Percentiles rank a stretch among this genome's conserved stretches.
Evolutionary conservation across 2,797 vertebrate species (phyloP).

Genomic region (Vireo griseus): DNA sequence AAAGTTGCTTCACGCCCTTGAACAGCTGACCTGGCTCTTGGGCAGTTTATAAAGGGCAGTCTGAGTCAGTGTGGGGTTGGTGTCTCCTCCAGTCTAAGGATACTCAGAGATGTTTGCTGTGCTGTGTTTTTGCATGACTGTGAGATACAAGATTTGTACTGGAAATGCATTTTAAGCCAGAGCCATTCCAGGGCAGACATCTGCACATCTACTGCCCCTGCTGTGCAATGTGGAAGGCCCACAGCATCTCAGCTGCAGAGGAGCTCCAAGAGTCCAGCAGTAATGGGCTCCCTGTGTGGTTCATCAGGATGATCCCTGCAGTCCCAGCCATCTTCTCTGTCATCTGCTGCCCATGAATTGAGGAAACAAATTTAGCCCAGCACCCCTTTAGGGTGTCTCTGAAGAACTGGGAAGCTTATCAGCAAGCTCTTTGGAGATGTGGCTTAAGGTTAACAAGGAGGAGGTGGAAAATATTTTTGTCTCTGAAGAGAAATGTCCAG

Average conservation of each 20-base stretch:
- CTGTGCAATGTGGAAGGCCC: not conserved
- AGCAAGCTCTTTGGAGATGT: not conserved
- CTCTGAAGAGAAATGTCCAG: not conserved
- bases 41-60: not conserved
- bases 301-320: not conserved
- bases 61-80: not conserved
- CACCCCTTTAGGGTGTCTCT: not conserved
- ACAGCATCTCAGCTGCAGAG: not conserved
- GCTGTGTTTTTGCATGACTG: accelerated
- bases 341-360: too few relatives aligned
- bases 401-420: not conserved
- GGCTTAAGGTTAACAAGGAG: not conserved
- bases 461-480: not conserved
- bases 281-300: accelerated
- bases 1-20: not conserved
- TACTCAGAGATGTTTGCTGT: accelerated
- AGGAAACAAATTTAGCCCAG: not conserved
- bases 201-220: not conserved
- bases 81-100: not conserved
- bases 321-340: accelerated
- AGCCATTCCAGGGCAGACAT: not conserved
- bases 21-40: not conserved
- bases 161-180: not conserved
- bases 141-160: not conserved
- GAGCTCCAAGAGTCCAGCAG: not conserved